Evolutionary conservation across 2,113 vertebrate genomes (phyloP).

Genomic region (Arizona elegans): DNA sequence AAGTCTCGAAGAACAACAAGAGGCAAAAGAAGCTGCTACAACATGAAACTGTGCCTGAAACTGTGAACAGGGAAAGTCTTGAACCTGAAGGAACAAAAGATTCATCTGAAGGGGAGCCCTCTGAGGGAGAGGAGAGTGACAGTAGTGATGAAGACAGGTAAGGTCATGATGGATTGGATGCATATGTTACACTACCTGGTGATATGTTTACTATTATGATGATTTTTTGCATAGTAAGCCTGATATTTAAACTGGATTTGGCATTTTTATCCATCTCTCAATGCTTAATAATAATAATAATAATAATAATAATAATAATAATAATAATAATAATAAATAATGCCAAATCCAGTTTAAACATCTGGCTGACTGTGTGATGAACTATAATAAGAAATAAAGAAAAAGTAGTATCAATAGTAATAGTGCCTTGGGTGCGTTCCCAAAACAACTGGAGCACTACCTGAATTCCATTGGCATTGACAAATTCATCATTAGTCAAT

Average conservation of each 20-base stretch:
- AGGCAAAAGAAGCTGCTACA: constrained; percentile 10
- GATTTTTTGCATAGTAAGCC: background rate
- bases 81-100: fast-evolving
- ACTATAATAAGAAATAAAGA: background rate
- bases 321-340: no score
- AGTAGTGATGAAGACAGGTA: constrained; percentile 83
- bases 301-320: no score
- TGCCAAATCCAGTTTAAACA: background rate
- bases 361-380: background rate
- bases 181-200: background rate
- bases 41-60: background rate
- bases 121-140: constrained; percentile 68
- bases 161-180: background rate
- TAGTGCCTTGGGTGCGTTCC: background rate
- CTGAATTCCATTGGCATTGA: background rate
- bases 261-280: background rate
- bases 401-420: background rate
- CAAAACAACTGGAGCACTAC: background rate
- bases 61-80: fast-evolving
- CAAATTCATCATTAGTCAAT: background rate
- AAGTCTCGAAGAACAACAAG: background rate
- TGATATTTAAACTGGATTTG: background rate
- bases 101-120: constrained; percentile 49
- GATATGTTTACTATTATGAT: background rate
- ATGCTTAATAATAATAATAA: no score